These are phyloP conservation scores for Apomyelois bistriatella DNA, from an alignment of 2,888 invertebrate species.

Conservation along the genomic window DNA sequence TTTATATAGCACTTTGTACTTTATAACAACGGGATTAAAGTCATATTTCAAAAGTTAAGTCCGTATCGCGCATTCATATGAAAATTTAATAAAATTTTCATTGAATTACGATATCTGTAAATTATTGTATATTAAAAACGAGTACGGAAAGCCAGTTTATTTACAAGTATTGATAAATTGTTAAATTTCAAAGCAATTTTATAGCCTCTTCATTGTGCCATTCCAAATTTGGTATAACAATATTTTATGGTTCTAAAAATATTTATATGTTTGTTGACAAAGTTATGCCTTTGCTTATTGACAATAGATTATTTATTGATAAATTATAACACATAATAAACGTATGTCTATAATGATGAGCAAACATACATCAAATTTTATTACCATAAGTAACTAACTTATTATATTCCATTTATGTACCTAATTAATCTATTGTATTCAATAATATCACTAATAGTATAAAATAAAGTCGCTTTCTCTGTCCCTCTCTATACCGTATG, in stretches of 20 bases:
- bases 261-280: too few relatives aligned
- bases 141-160: neutral
- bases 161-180: constrained; percentile 9
- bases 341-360: neutral
- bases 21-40: constrained; percentile 32
- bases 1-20: constrained; percentile 32
- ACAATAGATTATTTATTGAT: neutral
- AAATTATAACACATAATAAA: neutral
- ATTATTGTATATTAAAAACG: constrained; percentile 34
- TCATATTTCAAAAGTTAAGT: constrained; percentile 26
- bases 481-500: too few relatives aligned
- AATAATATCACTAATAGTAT: too few relatives aligned
- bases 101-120: constrained; percentile 47
- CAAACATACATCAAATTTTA: neutral
- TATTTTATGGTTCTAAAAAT: neutral
- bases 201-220: neutral
- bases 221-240: neutral
- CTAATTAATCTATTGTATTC: too few relatives aligned
- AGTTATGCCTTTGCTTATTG: neutral
- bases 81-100: constrained; percentile 54
- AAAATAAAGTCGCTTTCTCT: too few relatives aligned
- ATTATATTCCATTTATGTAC: too few relatives aligned
- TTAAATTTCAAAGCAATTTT: constrained; percentile 2
- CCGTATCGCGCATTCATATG: constrained; percentile 31
- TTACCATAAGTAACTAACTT: neutral